Evolutionary conservation across 64 coral and sea anemone species (phyloP).

Genomic region (Porites lutea): DNA sequence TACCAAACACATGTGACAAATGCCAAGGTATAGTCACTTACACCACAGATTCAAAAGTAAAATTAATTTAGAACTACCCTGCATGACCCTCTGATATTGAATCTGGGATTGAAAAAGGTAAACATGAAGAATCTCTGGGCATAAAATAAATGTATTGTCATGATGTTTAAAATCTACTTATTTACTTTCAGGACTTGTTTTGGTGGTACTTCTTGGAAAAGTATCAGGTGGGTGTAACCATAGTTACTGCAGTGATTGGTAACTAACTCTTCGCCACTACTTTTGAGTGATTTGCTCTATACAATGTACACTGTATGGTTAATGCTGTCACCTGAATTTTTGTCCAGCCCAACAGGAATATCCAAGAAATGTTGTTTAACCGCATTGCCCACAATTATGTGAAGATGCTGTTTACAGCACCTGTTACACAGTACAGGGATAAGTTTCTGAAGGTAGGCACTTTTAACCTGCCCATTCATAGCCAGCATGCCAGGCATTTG

Average conservation of each 20-base stretch:
- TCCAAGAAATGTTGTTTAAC: constrained; percentile 90
- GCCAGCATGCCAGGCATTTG: no score
- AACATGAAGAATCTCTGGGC: no score
- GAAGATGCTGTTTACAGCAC: constrained; percentile 87
- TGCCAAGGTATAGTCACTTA: no score
- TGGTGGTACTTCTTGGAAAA: constrained; percentile 99
- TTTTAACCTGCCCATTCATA: no score
- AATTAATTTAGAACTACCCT: no score
- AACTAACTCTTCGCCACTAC: not conserved
- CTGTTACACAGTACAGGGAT: constrained; percentile 79
- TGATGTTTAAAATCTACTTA: no score
- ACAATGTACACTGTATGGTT: not conserved
- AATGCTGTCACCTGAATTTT: not conserved
- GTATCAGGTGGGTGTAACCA: constrained; percentile 81
- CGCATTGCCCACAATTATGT: constrained; percentile 96
- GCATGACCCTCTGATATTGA: no score
- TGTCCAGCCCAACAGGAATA: constrained; percentile 68
- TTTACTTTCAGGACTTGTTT: constrained; percentile 83
- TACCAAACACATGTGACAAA: no score
- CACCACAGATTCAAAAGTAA: no score
- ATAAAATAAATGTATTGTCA: no score
- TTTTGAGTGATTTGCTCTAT: not conserved
- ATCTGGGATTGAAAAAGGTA: no score
- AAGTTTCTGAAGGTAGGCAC: constrained; percentile 90
- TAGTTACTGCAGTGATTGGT: not conserved